Evolutionary conservation across 2,113 vertebrate genomes (phyloP).

Genomic region (Ellobius talpinus): DNA sequence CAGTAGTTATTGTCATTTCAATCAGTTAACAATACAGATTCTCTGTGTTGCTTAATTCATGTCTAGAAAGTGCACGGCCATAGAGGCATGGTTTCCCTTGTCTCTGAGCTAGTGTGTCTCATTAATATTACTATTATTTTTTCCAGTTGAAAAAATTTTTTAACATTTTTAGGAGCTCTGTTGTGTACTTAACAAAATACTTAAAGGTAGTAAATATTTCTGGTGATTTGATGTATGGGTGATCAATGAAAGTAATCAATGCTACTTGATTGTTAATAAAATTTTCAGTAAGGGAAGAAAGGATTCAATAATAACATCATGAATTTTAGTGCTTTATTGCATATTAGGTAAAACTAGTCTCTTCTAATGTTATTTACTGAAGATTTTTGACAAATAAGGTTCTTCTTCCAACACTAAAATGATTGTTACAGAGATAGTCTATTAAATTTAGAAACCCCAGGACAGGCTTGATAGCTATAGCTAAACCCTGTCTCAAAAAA

Average conservation of each 20-base stretch:
- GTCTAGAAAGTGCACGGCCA: not conserved
- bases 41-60: not conserved
- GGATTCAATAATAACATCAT: conserved; percentile 27
- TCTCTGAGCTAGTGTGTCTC: not conserved
- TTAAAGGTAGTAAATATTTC: conserved; percentile 10
- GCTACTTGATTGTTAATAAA: conserved; percentile 48
- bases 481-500: too few species aligned
- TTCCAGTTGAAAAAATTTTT: not conserved
- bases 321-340: conserved; percentile 29
- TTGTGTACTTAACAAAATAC: conserved; percentile 51
- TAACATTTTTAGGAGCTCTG: conserved; percentile 25
- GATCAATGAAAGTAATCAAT: conserved; percentile 44
- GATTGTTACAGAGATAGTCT: not conserved
- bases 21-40: conserved; percentile 1
- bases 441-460: not conserved
- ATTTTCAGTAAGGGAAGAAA: conserved; percentile 24
- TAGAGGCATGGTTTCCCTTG: not conserved
- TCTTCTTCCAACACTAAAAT: conserved; percentile 1
- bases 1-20: not conserved
- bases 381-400: conserved; percentile 52
- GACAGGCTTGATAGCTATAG: too few species aligned
- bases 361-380: conserved; percentile 5
- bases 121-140: conserved; percentile 17
- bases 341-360: conserved; percentile 36
- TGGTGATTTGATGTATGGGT: conserved; percentile 43